Conservation (phyloP, 1,140 invertebrate species). For the Pseudachorutes palmiensis region DNA sequence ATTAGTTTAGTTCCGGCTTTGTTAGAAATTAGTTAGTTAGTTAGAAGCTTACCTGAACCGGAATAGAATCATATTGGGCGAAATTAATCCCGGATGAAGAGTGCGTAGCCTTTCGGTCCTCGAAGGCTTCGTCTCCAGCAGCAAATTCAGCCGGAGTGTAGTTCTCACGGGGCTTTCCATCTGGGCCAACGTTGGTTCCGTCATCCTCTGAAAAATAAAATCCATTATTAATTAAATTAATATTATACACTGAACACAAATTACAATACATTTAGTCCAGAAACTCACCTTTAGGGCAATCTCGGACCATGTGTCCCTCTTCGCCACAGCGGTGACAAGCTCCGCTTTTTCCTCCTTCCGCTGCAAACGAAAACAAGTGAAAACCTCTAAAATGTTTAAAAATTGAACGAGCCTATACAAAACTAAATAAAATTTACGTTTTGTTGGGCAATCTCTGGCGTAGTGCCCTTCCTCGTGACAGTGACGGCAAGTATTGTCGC, state of each 20-base stretch:
- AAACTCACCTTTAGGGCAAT: constrained; percentile 11
- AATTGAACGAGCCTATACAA: too few relatives aligned
- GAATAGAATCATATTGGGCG: constrained; percentile 70
- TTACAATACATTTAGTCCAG: background rate
- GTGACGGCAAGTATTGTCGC: background rate
- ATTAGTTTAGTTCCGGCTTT: background rate
- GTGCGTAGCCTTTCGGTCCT: constrained; percentile 63
- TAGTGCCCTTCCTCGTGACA: background rate
- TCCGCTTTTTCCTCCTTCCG: background rate
- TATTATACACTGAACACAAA: background rate
- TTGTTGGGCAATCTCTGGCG: constrained; percentile 1
- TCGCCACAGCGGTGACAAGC: constrained; percentile 1
- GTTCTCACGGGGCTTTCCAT: constrained; percentile 51
- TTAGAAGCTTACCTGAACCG: constrained; percentile 55
- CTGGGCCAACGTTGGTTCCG: constrained; percentile 19
- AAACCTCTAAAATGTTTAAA: background rate
- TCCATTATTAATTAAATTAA: background rate
- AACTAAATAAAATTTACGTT: background rate
- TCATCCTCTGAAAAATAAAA: constrained; percentile 32
- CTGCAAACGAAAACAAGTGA: background rate
- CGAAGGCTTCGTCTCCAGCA: constrained; percentile 41
- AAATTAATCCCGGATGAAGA: constrained; percentile 79
- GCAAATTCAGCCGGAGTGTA: constrained; percentile 75
- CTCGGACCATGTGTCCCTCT: constrained; percentile 13
- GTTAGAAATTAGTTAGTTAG: too few relatives aligned